Conservation (phyloP, 2,797 vertebrate species). For the Sebastolobus altivelis region DNA sequence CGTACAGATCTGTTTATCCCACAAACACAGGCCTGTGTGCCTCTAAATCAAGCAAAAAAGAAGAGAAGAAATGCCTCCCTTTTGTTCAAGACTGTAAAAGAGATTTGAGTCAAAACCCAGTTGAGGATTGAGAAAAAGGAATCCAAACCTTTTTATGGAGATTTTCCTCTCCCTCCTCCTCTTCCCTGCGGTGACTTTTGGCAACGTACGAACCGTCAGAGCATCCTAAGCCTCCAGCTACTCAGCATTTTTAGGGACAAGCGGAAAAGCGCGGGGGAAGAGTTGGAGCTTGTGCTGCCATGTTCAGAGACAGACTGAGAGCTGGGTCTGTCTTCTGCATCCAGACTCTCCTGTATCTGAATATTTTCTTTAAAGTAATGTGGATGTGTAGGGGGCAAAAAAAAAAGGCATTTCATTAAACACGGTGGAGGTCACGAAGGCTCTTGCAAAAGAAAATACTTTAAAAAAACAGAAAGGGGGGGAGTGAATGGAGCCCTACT, state of each 20-base stretch:
- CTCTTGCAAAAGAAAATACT: conserved; percentile 65
- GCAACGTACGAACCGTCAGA: conserved; percentile 77
- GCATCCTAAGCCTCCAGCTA: conserved; percentile 78
- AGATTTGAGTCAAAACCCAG: conserved; percentile 78
- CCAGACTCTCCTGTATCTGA: conserved; percentile 28
- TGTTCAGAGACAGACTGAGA: conserved; percentile 49
- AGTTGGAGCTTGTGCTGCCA: conserved; percentile 56
- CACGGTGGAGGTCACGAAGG: conserved; percentile 73
- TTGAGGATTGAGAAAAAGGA: conserved; percentile 72
- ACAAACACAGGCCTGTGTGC: conserved; percentile 81
- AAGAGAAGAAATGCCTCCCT: conserved; percentile 59
- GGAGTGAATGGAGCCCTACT: conserved; percentile 49
- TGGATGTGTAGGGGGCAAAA: conserved; percentile 11
- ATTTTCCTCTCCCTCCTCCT: conserved; percentile 69
- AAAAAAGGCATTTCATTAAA: conserved; percentile 73
- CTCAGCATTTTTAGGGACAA: conserved; percentile 78
- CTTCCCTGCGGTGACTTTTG: conserved; percentile 81
- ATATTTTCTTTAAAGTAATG: conserved; percentile 34
- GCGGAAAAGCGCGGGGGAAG: conserved; percentile 58
- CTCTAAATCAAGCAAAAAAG: conserved; percentile 77
- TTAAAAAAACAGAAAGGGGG: conserved; percentile 17
- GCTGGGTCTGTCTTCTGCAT: conserved; percentile 35
- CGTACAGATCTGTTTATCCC: conserved; percentile 80
- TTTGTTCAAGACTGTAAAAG: conserved; percentile 75
- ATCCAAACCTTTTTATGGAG: conserved; percentile 79